A percentile compares a stretch with the other conserved stretches of the same genome.
These are phyloP conservation scores for Psilopsiagon aymara DNA, from an alignment of 2,113 vertebrate species.

Conservation along the genomic window DNA sequence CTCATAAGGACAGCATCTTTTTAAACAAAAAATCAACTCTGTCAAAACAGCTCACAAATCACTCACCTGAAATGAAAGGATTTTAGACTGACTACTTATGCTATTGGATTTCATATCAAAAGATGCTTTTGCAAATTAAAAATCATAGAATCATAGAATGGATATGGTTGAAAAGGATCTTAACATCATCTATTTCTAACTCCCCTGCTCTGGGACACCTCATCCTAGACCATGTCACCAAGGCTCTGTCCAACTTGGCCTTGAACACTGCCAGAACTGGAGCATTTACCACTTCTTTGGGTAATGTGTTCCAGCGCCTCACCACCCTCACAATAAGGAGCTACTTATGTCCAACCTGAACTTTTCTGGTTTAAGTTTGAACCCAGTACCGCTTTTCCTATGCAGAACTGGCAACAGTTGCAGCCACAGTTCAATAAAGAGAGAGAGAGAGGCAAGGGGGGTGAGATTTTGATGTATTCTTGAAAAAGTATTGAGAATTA, in stretches of 20 bases:
- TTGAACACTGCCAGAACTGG: background rate
- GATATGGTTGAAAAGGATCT: background rate
- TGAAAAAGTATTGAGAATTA: background rate
- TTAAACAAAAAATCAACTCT: background rate
- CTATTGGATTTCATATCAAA: background rate
- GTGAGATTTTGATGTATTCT: background rate
- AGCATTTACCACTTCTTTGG: background rate
- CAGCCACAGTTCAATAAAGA: background rate
- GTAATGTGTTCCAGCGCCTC: background rate
- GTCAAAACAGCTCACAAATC: background rate
- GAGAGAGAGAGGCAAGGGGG: background rate
- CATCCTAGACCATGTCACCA: background rate
- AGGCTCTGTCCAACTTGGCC: background rate
- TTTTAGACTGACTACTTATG: background rate
- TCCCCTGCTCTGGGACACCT: background rate
- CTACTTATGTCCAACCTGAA: background rate
- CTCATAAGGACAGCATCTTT: background rate
- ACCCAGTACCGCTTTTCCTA: background rate
- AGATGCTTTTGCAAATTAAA: background rate
- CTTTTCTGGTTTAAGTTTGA: background rate
- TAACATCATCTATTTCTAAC: background rate
- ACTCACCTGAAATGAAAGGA: background rate
- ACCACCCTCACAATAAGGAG: background rate
- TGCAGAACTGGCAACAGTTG: background rate
- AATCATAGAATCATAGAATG: background rate